A percentile compares a stretch with the other conserved stretches of the same genome.
Evolutionary conservation across 2,113 vertebrate genomes (phyloP).

Genomic region (Cercopithecus mona): DNA sequence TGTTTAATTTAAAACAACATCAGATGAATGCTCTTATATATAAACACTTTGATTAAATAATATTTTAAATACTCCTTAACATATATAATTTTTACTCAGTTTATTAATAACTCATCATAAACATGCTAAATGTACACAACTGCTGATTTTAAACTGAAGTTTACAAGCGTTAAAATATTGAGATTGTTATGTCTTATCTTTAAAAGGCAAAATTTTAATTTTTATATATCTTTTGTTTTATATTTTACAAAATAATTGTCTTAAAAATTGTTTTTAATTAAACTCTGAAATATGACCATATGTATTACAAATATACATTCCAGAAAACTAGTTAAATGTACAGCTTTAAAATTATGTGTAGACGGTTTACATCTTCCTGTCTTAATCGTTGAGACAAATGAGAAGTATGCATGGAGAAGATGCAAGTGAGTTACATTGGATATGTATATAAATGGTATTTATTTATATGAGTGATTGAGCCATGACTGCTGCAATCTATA

Average conservation of each 20-base stretch:
- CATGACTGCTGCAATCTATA: not conserved
- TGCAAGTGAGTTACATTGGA: not conserved
- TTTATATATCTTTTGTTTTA: not conserved
- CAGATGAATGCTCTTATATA: not conserved
- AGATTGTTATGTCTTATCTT: not conserved
- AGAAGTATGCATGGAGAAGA: not conserved
- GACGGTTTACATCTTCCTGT: not conserved
- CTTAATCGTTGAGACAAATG: not conserved
- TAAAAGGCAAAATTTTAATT: not conserved
- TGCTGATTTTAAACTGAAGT: not conserved
- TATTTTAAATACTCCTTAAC: not conserved
- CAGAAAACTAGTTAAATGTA: not conserved
- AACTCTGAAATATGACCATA: not conserved
- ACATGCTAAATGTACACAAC: not conserved
- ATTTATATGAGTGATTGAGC: not conserved
- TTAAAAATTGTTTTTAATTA: constrained; percentile 4
- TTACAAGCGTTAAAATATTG: not conserved
- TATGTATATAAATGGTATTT: not conserved
- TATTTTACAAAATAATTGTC: not conserved
- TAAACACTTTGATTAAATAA: not conserved
- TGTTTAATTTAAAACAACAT: constrained; percentile 58
- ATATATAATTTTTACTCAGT: not conserved
- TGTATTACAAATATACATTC: not conserved
- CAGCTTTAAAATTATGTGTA: not conserved
- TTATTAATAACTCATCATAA: not conserved